Percentiles rank a stretch among this genome's conserved stretches.
phyloP scores from a whole-genome alignment of 37 sponge, comb jelly and placozoan species.

The Halichondria panicea region DNA sequence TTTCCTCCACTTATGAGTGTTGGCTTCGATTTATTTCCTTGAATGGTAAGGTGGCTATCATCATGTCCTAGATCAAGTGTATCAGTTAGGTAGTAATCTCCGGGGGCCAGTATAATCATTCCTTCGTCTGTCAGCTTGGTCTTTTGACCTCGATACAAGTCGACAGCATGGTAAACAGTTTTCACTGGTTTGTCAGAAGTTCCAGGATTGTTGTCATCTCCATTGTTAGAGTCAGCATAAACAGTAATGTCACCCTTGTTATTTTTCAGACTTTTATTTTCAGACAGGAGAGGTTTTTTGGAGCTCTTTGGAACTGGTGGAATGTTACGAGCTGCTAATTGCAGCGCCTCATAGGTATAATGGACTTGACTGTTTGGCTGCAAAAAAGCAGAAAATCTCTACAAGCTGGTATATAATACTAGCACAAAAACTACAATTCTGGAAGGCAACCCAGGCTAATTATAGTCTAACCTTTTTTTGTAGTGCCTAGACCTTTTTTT shows the following conservation, averaged over 20 bases:
- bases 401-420: too few species aligned
- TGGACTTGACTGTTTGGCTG: slow-evolving; percentile 24
- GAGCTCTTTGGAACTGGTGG: not conserved
- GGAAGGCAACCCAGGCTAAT: too few species aligned
- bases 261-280: too few species aligned
- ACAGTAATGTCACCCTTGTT: not conserved
- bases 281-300: not conserved
- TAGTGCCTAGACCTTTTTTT: too few species aligned
- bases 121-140: not conserved
- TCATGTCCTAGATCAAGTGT: slow-evolving; percentile 35
- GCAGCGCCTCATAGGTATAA: slow-evolving; percentile 45
- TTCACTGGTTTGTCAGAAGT: slow-evolving; percentile 44
- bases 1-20: slow-evolving; percentile 56
- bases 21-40: slow-evolving; percentile 21
- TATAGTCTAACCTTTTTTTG: too few species aligned
- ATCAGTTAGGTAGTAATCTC: slow-evolving; percentile 49
- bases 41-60: slow-evolving; percentile 48
- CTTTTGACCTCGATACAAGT: not conserved
- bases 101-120: slow-evolving; percentile 36
- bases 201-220: slow-evolving; percentile 59
- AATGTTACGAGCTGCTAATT: slow-evolving; percentile 18
- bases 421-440: too few species aligned
- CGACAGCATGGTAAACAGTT: slow-evolving; percentile 32
- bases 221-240: slow-evolving; percentile 46
- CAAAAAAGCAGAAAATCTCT: too few species aligned